Evolutionary conservation across 2,888 invertebrate species (phyloP), one percentile per base, ranked within the genome.

Genomic region (Fissipunctia ypsillon): DNA sequence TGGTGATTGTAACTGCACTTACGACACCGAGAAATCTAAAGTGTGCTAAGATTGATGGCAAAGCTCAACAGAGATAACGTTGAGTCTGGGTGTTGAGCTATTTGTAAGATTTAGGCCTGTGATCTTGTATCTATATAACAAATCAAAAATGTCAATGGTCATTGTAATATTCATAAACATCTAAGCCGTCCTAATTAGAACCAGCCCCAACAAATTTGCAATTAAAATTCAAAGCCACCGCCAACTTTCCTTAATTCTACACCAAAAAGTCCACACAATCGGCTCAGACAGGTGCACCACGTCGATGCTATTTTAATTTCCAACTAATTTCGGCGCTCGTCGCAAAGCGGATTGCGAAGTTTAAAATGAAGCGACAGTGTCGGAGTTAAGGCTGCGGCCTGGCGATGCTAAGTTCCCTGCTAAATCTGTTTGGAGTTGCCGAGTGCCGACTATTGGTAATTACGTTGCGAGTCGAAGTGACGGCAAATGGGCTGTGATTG

Each of bases 331-430:
- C 84, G 84, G 82, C 90, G 91, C 91, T 90, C 90, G 84, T 88
- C 89, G 90, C 90, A 93, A 95, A 95, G 95, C 93, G 93, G 95
- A 94, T 95, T 95, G 92, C 87, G 75, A 93, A 95, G 91, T 94
- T 94, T 87, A 87, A 94, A 93, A 94, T 94, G 91, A 93, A 85
- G 83, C 84, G 83, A 74, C 78, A 69, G 73, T 72, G 66, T 19
- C 63, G 69, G 84, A 92, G 92, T 92, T 93, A 84, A 71, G 68
- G 80, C 84, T 72, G 78, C 81, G 88, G 84, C 84, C 84, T 81
- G 88, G 72, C 80, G 81, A 69, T 64, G 79, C 67, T 81, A 82
- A 88, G 87, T 86, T 87, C 86, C 84, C 74, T 57, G 76, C 67
- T 80, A 82, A 88, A 88, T 87, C 88, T 87, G 86, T 84, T 87